These are phyloP conservation scores for Drosophila flavopinicola DNA, from an alignment of 2,888 invertebrate genomes.

Conservation along the genomic window DNA sequence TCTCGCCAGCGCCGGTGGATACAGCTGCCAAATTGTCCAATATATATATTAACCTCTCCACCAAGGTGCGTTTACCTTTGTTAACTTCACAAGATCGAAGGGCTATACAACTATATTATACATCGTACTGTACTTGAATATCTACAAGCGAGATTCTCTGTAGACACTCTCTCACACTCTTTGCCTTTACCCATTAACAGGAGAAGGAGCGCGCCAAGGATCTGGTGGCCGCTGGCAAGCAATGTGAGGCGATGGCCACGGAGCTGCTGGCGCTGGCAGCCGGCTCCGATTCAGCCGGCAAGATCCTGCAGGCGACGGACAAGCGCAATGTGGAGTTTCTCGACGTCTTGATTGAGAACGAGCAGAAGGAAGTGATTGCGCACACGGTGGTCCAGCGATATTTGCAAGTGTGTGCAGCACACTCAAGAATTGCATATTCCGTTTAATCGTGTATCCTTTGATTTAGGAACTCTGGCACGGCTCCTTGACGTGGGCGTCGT, in stretches of 20 bases:
- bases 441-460: constrained; percentile 63
- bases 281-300: constrained; percentile 96
- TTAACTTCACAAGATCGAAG: too few species aligned
- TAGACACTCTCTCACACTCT: too few species aligned
- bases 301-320: constrained; percentile 97
- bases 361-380: constrained; percentile 98
- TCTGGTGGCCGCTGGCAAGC: constrained; percentile 96
- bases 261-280: constrained; percentile 97
- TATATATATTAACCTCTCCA: constrained; percentile 93
- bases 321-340: constrained; percentile 96
- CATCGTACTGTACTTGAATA: too few species aligned
- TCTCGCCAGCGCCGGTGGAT: constrained; percentile 99
- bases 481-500: constrained; percentile 97
- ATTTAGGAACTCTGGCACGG: constrained; percentile 99
- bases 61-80: constrained; percentile 87
- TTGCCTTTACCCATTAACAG: constrained; percentile 79
- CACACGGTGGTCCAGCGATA: constrained; percentile 99
- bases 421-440: not conserved
- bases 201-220: constrained; percentile 99
- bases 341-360: constrained; percentile 98
- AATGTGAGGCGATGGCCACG: constrained; percentile 99
- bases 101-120: too few species aligned
- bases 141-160: too few species aligned
- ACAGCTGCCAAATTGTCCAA: constrained; percentile 98
- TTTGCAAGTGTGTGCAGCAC: constrained; percentile 89